Conservation (phyloP, 2,113 vertebrate genomes). For the Oryzias melastigma region DNA sequence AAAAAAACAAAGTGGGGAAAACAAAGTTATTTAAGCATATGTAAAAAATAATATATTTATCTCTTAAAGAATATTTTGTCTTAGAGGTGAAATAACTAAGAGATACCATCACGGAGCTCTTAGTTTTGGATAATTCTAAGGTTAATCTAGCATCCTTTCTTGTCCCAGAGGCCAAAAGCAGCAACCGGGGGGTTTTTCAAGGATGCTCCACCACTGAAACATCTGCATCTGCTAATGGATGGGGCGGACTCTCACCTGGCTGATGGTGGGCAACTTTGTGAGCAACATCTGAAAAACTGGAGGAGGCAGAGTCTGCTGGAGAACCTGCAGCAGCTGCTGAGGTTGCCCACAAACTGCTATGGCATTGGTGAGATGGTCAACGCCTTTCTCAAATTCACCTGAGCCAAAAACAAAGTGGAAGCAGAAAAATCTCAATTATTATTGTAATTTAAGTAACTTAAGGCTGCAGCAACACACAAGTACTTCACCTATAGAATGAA, state of each 20-base stretch:
- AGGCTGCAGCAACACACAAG: background rate
- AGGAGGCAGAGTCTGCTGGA: constrained; percentile 94
- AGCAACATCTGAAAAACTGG: constrained; percentile 98
- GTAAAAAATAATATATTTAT: background rate
- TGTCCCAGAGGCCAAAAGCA: constrained; percentile 65
- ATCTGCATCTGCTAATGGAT: background rate
- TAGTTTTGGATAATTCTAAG: constrained; percentile 75
- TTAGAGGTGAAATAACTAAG: constrained; percentile 75
- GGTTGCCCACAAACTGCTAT: constrained; percentile 97
- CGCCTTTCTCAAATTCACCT: constrained; percentile 80
- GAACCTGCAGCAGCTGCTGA: constrained; percentile 93
- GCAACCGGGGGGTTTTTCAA: constrained; percentile 70
- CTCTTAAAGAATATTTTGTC: constrained; percentile 44
- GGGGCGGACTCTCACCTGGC: constrained; percentile 55
- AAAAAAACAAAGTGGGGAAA: constrained; percentile 55
- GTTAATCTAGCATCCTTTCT: constrained; percentile 74
- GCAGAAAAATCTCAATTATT: background rate
- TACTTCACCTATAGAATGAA: no score
- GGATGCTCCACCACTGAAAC: constrained; percentile 49
- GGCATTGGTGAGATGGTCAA: constrained; percentile 97
- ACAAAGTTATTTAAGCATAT: background rate
- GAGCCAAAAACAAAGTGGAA: background rate
- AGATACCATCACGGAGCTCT: constrained; percentile 51
- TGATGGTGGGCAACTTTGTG: constrained; percentile 93
- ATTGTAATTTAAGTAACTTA: background rate